phyloP scores from a whole-genome alignment of 2,113 vertebrate genomes.

The Mus pahari region DNA sequence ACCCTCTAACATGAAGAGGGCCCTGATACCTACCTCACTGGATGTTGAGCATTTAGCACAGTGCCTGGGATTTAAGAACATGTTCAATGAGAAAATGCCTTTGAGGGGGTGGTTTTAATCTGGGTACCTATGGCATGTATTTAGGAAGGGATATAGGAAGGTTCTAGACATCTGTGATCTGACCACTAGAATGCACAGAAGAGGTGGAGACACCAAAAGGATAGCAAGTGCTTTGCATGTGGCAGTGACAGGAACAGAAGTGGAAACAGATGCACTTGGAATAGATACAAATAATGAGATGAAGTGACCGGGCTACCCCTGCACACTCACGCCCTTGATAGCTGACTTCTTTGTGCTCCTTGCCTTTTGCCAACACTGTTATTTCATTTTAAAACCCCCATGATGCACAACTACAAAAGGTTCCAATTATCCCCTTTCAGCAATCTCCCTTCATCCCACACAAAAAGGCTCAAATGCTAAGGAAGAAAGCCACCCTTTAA shows the following conservation, averaged over 20 bases:
- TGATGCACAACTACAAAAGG: constrained; percentile 59
- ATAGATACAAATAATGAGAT: background rate
- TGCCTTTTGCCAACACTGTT: background rate
- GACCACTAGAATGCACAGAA: background rate
- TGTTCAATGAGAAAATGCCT: background rate
- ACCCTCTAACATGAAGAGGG: background rate
- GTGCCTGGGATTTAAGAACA: background rate
- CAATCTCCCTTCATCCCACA: constrained; percentile 66
- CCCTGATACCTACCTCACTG: background rate
- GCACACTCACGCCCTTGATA: background rate
- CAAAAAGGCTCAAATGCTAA: constrained; percentile 69
- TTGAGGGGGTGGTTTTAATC: background rate
- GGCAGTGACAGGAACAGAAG: background rate
- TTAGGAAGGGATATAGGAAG: background rate
- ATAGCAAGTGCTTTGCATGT: background rate
- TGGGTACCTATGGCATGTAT: too few species aligned
- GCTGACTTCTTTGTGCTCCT: background rate
- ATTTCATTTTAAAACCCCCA: constrained; percentile 58
- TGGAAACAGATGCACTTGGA: background rate
- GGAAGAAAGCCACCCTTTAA: constrained; percentile 71
- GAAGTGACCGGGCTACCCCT: background rate
- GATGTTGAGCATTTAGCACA: background rate
- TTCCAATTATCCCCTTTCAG: constrained; percentile 67
- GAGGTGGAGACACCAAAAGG: background rate
- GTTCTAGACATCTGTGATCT: background rate